Evolutionary conservation across 2,888 invertebrate species (phyloP), one percentile per base, ranked within the genome.

Genomic region (Drosophila prostipennis): DNA sequence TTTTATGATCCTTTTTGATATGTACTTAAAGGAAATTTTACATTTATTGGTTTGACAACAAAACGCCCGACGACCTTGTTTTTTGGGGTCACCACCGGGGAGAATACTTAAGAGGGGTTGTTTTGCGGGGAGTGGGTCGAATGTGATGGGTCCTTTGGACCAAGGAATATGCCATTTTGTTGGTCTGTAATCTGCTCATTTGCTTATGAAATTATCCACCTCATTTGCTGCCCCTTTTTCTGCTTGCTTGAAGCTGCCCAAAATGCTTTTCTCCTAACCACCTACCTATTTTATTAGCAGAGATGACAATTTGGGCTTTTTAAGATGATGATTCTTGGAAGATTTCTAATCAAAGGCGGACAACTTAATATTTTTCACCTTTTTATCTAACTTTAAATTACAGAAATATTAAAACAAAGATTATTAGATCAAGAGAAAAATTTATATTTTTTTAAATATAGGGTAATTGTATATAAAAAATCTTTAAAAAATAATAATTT

Each of bases 1-100:
- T 90, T 90, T 90, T 89, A 90, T 87, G 89, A 88, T 89, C 83
- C 87, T 79, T 88, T 88, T 87, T 89, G 89, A 89, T 87, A 85
- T 82, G 83, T 79, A 84, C 81, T 86, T 72, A 87, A 85, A 76
- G 85, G 82, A 85, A 85, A 84, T 84, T 84, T 87, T 87, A 84
- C 87, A 87, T 84, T 84, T 84, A 84, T 84, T 84, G 83, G 85
- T 80, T 86, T 83, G 59, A 58, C 74, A 61, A 64, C 53, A 52
- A 55, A 54, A 59, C 60, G 61, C 65, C 76, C 70, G 58, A 59
- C 55, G 70, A 61, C 58, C 53, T 56, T 57, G 51, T 60, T 70
- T 46, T 52, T 70, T 55, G 72, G 71, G 71, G 61, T 60, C 72
- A 57, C 40, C 16, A 19, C 40, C 14, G 26, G 36, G 23, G 45